Base-by-base conservation (phyloP, 2,888 invertebrate genomes). In the Scaptodrosophila latifasciaeformis region DNA sequence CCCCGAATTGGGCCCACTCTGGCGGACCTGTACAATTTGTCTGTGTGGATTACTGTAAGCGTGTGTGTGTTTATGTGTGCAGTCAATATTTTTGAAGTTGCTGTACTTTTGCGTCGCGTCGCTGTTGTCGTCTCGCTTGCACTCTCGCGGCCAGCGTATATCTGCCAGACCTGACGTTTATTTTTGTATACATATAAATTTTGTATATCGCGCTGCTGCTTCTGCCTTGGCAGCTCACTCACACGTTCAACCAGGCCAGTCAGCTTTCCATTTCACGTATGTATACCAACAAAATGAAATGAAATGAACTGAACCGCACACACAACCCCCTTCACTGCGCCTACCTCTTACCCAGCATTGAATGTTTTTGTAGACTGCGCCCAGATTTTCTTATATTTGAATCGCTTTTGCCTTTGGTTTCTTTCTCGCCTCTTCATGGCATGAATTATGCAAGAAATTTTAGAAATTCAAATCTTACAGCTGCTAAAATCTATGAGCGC, bases 111-210 rank as follows among this genome's bases (percentile, higher is more conserved):
- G 68, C 60, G 76, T 57, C 59, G 56, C 58, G 52, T 68, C 76
- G 82, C 77, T 67, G 77, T 81, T 72, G 81, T 75, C 75, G 76
- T 77, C 81, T 82, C 69, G 57, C 53, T 81, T 62, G 31, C 80
- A 69, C 82, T 50, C 56, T 58, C 45, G 71, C 72, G 65, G 74
- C 74, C 68, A 59, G 49, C 81, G 24, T 27, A 15, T 4, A 17
- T n/a, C 29, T 6, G 18, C 27, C 43, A 5, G 9, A 27, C 80
- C 80, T 62, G 68, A 68, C 70, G 70, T 70, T 70, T 71, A 71
- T 71, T 71, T 71, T 80, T 70, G 80, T 74, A 77, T 80, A 55
- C 64, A 27, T 9, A 27, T 9, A 6, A 9, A 5, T 27, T 27
- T 27, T 5, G 5, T 27, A 13, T 34, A 34, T 15, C 12, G 6